phyloP scores from a whole-genome alignment of 2,888 invertebrate species.

The Dioctria rufipes region DNA sequence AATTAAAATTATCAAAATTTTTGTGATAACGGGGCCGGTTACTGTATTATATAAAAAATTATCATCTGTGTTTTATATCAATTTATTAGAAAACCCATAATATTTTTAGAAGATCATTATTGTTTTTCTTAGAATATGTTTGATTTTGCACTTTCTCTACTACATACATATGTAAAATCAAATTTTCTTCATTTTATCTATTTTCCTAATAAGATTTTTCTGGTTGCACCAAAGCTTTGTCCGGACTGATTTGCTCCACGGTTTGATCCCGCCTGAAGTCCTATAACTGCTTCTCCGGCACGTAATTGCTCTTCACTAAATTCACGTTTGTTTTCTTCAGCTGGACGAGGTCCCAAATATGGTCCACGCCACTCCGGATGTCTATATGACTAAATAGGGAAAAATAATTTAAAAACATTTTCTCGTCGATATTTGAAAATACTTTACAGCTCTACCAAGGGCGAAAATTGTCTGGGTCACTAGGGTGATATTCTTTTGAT shows the following conservation, averaged over 20 bases:
- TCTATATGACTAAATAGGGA: slow-evolving; percentile 77
- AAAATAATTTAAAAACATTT: neutral
- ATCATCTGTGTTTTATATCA: too few relatives aligned
- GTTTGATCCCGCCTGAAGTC: slow-evolving; percentile 90
- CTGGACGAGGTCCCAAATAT: slow-evolving; percentile 86
- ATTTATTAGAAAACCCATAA: too few relatives aligned
- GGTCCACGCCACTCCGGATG: slow-evolving; percentile 90
- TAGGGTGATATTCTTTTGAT: slow-evolving; percentile 89
- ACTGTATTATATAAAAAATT: too few relatives aligned
- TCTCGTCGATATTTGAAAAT: too few relatives aligned
- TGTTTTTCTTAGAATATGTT: too few relatives aligned
- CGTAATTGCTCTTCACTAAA: slow-evolving; percentile 87
- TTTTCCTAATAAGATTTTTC: slow-evolving; percentile 86
- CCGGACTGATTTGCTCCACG: slow-evolving; percentile 89
- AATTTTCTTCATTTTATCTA: slow-evolving; percentile 65
- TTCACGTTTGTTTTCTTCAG: slow-evolving; percentile 86
- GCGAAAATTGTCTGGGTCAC: slow-evolving; percentile 92
- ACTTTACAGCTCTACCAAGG: slow-evolving; percentile 73
- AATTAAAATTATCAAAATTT: too few relatives aligned
- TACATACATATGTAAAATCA: neutral
- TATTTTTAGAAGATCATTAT: too few relatives aligned
- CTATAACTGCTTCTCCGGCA: slow-evolving; percentile 88
- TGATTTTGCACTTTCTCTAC: too few relatives aligned
- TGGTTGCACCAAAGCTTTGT: slow-evolving; percentile 87
- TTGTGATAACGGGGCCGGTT: too few relatives aligned